Evolutionary conservation across 1,140 invertebrate genomes (phyloP).

Genomic region (Lasioglossum albipes): DNA sequence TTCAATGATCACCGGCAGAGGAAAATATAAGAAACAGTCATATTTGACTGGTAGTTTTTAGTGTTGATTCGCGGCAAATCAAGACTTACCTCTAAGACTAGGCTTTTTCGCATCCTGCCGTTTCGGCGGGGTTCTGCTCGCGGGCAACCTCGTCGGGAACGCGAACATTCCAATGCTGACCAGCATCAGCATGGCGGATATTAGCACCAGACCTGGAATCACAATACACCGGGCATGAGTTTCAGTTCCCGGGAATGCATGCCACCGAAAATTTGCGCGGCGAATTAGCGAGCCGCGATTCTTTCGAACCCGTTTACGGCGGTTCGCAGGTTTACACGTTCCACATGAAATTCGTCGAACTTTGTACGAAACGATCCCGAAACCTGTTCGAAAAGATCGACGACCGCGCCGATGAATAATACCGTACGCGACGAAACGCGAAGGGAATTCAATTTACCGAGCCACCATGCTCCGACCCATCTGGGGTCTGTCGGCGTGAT

Average conservation of each 20-base stretch:
- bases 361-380: not conserved
- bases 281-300: no score
- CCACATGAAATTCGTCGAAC: not conserved
- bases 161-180: constrained; percentile 93
- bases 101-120: constrained; percentile 81
- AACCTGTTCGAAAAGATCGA: not conserved
- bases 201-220: constrained; percentile 86
- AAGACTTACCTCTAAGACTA: constrained; percentile 80
- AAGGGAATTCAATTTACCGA: constrained; percentile 82
- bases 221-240: not conserved
- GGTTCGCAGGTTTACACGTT: no score
- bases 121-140: constrained; percentile 77
- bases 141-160: constrained; percentile 87
- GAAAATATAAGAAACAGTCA: no score
- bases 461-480: constrained; percentile 96
- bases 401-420: not conserved
- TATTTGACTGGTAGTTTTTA: no score
- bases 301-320: no score
- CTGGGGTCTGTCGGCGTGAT: constrained; percentile 91
- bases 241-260: not conserved
- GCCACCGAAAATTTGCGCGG: no score
- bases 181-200: constrained; percentile 88
- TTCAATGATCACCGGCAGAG: no score
- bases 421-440: not conserved
- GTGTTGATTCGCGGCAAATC: no score